Percentiles rank a stretch among this genome's conserved stretches.
Conservation (phyloP, 1,140 invertebrate genomes). For the Kradibia gibbosae region DNA sequence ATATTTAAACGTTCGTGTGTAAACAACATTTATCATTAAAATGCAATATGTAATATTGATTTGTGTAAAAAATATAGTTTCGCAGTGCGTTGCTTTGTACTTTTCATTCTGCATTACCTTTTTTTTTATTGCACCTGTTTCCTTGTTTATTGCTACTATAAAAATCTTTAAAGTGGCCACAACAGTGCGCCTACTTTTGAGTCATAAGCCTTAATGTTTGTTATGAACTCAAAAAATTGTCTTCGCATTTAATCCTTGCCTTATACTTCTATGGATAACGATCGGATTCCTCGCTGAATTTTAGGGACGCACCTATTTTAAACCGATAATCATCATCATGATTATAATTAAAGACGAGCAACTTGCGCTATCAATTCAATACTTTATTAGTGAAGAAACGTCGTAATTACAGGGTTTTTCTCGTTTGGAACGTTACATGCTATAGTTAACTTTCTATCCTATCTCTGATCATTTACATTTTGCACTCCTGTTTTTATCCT, state of each 20-base stretch:
- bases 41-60: constrained; percentile 27
- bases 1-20: not conserved
- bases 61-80: constrained; percentile 11
- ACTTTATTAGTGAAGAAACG: constrained; percentile 53
- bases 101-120: constrained; percentile 10
- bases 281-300: constrained; percentile 39
- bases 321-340: constrained; percentile 39
- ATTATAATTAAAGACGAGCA: constrained; percentile 55
- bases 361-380: constrained; percentile 59
- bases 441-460: not conserved
- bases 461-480: constrained; percentile 36
- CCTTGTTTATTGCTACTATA: constrained; percentile 43
- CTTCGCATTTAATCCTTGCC: constrained; percentile 36
- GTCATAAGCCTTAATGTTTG: constrained; percentile 35
- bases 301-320: constrained; percentile 40
- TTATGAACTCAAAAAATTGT: constrained; percentile 47
- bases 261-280: constrained; percentile 10
- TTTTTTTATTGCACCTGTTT: constrained; percentile 47
- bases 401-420: constrained; percentile 55
- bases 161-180: constrained; percentile 43
- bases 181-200: constrained; percentile 25
- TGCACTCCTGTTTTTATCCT: constrained; percentile 23
- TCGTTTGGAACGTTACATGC: constrained; percentile 40
- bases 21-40: constrained; percentile 23
- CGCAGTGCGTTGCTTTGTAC: constrained; percentile 30